Percentiles rank a stretch among this genome's conserved stretches.
phyloP scores from a whole-genome alignment of 2,797 vertebrate genomes.

The Sebastes ruberrimus region DNA sequence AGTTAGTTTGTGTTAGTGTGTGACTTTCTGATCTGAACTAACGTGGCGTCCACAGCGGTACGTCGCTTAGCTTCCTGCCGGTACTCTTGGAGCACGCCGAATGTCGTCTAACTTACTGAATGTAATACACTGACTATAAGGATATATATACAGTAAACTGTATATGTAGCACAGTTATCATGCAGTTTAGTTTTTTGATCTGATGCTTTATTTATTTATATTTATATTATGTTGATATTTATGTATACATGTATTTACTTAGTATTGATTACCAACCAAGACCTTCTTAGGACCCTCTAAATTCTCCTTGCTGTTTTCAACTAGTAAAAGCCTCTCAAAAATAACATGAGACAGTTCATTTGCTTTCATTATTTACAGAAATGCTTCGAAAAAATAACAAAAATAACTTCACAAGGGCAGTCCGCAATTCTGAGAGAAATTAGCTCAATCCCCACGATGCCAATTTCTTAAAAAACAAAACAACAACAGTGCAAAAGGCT shows the following conservation, averaged over 20 bases:
- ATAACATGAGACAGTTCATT: background rate
- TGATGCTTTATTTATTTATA: background rate
- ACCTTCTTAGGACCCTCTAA: background rate
- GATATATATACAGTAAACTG: no score
- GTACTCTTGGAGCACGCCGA: background rate
- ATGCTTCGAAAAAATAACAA: background rate
- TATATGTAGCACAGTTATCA: no score
- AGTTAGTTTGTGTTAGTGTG: no score
- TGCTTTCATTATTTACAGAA: constrained; percentile 16
- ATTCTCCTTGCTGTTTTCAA: background rate
- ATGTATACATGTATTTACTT: background rate
- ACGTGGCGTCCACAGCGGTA: no score
- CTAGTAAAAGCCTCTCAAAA: background rate
- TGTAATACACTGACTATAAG: no score
- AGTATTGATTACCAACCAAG: constrained; percentile 17
- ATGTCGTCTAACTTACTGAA: no score
- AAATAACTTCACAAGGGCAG: constrained; percentile 30
- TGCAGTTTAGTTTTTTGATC: no score
- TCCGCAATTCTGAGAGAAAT: constrained; percentile 18
- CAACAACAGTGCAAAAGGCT: constrained; percentile 31
- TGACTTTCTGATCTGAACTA: no score
- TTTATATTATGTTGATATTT: constrained; percentile 13
- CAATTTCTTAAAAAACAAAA: constrained; percentile 23
- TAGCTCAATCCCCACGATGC: constrained; percentile 10
- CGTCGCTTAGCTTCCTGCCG: background rate